phyloP scores from a whole-genome alignment of 2,113 vertebrate genomes.

The human (Homo sapiens) region GRCh38 chr6:144848501-144849000 shows the following conservation, averaged over 20 bases:
- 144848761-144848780: not conserved
- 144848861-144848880: not conserved
- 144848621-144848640: not conserved
- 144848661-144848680: not conserved
- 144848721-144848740: not conserved
- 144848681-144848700: not conserved
- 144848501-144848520: not conserved
- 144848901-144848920: not conserved
- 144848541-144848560: not conserved
- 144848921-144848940: not conserved
- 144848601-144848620: not conserved
- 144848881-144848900: not conserved
- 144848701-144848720: not conserved
- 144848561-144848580: not conserved
- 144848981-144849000: not conserved
- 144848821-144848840: not conserved
- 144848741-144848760: not conserved
- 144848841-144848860: not conserved
- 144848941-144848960: not conserved
- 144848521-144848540: too few species aligned
- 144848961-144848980: not conserved
- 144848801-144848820: not conserved
- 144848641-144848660: not conserved
- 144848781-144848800: not conserved
- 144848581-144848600: not conserved